Base-by-base conservation (phyloP, 2,888 invertebrate genomes). In the Melinaea menophilus region DNA sequence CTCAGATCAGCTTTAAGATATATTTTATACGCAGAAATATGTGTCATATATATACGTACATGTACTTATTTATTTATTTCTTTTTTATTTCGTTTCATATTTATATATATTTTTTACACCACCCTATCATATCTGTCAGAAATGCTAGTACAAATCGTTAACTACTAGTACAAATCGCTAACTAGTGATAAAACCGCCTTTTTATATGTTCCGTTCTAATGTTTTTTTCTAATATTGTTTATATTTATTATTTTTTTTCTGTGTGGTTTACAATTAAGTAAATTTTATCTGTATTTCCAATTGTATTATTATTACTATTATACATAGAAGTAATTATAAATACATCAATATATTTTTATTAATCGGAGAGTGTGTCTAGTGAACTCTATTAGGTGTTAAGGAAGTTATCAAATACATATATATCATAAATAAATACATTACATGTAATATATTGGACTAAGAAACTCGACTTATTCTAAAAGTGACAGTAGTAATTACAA, bases 351-450 rank as follows among this genome's bases (percentile, higher is more conserved):
- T 68, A 63, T 68, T 68, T 66, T 66, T 66, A 63, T 65, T 62
- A 66, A 71, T 72, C 65, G 67, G 71, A 69, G 74, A 74, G 73
- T 74, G 71, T 68, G 65, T 74, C 74, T 74, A 73, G 73, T 74
- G 70, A 71, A 62, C 59, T 66, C 57, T 64, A 47, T 67, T 69
- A 69, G 65, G 68, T 67, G 71, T 61, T 51, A 65, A 65, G 37
- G 47, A 58, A 58, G 13, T 55, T 60, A 58, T 61, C 46, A 59
- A 61, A 13, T n/a, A 33, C 31, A n/a, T 63, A 57, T 60, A 59
- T 51, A 54, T 51, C 37, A 51, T 46, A 55, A 35, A 13, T 31
- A 22, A 22, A 37, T 45, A 12, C 12, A 45, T n/a, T n/a, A n/a
- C n/a, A n/a, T n/a, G n/a, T n/a, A 4, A 41, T 59, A 31, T 59